Evolutionary conservation across 2,797 vertebrate species (phyloP).

Genomic region (Lindbergichthys nudifrons): DNA sequence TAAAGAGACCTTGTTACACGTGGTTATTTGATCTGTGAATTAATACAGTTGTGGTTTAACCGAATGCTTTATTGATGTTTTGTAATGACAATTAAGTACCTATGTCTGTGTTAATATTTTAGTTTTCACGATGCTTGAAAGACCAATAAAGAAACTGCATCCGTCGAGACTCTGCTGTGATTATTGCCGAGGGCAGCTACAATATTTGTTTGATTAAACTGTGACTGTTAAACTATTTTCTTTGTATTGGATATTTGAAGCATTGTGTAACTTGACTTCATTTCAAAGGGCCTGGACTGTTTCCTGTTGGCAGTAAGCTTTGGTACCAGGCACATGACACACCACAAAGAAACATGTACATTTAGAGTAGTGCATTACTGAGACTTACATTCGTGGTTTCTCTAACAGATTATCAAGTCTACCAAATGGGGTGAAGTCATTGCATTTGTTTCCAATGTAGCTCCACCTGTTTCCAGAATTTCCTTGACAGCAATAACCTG

Average conservation of each 20-base stretch:
- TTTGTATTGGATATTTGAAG: conserved; percentile 42
- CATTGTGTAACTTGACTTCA: conserved; percentile 33
- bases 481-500: conserved; percentile 42
- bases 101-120: no score
- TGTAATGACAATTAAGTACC: no score
- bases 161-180: no score
- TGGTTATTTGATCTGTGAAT: no score
- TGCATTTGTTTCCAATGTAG: conserved; percentile 61
- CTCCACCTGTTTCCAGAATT: conserved; percentile 67
- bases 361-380: conserved; percentile 33
- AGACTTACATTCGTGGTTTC: conserved; percentile 51
- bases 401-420: conserved; percentile 50
- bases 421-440: conserved; percentile 65
- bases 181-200: no score
- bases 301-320: conserved; percentile 43
- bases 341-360: conserved; percentile 43
- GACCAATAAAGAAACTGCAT: no score
- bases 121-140: no score
- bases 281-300: conserved; percentile 40
- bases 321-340: conserved; percentile 55
- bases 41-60: no score
- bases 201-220: conserved; percentile 34
- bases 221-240: conserved; percentile 26
- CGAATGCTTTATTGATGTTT: no score
- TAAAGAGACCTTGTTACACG: no score